These are phyloP conservation scores for Solea senegalensis DNA, from an alignment of 2,113 vertebrate species.

Conservation along the genomic window DNA sequence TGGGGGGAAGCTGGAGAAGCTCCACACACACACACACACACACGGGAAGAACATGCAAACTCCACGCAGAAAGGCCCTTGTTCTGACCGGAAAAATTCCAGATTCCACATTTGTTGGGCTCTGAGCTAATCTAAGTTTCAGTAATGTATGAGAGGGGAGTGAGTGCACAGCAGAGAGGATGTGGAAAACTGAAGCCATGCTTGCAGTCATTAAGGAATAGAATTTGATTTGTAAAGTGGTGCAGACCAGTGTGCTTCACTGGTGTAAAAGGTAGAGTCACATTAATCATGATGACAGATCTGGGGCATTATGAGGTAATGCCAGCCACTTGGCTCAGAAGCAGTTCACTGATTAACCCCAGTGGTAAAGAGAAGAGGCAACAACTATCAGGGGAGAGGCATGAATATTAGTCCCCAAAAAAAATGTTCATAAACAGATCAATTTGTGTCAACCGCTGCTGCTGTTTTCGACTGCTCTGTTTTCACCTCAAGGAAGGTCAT, in stretches of 20 bases:
- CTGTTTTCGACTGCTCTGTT: background rate
- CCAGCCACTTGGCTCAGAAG: conserved; percentile 76
- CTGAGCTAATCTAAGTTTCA: background rate
- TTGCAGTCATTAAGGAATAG: conserved; percentile 88
- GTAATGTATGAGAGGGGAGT: conserved; percentile 10
- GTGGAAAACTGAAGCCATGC: conserved; percentile 84
- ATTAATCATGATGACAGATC: conserved; percentile 95
- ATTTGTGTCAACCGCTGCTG: conserved; percentile 8
- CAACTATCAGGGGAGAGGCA: conserved; percentile 13
- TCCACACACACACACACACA: too few relatives aligned
- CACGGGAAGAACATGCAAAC: too few relatives aligned
- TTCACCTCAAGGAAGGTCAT: conserved; percentile 12
- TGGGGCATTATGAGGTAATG: conserved; percentile 91
- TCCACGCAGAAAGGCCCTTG: too few relatives aligned
- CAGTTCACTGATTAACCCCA: conserved; percentile 14
- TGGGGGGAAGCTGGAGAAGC: too few relatives aligned
- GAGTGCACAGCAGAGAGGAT: conserved; percentile 56
- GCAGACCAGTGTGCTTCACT: conserved; percentile 88
- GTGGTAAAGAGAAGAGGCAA: background rate
- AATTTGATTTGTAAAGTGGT: conserved; percentile 89
- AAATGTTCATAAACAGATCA: conserved; percentile 27
- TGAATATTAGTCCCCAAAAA: conserved; percentile 20
- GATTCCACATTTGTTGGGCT: background rate
- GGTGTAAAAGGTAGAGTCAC: conserved; percentile 89
- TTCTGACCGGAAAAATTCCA: background rate